phyloP scores from a whole-genome alignment of 2,888 invertebrate genomes.

The Crossocerus cetratus region DNA sequence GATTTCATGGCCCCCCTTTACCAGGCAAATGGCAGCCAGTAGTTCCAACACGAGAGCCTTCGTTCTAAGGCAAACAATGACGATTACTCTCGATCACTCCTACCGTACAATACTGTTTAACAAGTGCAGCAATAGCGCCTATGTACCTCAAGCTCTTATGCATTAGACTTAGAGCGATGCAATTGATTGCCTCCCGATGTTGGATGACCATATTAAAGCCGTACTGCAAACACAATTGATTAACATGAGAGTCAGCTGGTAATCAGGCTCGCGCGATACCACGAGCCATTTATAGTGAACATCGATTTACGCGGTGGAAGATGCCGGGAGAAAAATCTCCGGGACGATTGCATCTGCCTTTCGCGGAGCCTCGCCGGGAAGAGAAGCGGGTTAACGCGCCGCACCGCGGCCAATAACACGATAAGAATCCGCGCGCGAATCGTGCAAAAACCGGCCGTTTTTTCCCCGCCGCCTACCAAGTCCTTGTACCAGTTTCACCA shows the following conservation, averaged over 20 bases:
- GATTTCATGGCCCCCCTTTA: constrained; percentile 99
- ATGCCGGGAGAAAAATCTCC: too few species aligned
- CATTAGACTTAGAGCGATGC: constrained; percentile 96
- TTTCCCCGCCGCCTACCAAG: neutral
- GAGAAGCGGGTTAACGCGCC: neutral
- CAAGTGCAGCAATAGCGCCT: neutral
- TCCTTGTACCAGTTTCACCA: constrained; percentile 12
- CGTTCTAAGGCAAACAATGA: constrained; percentile 82
- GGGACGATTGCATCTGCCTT: too few species aligned
- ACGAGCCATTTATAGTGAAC: neutral
- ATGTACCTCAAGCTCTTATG: constrained; percentile 93
- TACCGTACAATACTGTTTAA: too few species aligned
- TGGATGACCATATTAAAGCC: constrained; percentile 99
- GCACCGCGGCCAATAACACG: neutral
- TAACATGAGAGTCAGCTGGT: neutral
- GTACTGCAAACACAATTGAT: constrained; percentile 82
- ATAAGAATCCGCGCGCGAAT: neutral
- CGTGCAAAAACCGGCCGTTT: neutral
- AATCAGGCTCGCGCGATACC: neutral
- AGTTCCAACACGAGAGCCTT: constrained; percentile 98
- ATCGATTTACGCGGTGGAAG: too few species aligned
- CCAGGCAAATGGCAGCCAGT: constrained; percentile 97
- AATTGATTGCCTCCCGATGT: constrained; percentile 98
- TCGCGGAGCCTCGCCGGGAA: too few species aligned
- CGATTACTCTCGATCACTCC: neutral